A percentile compares a stretch with the other conserved stretches of the same genome.
These are phyloP conservation scores for Halcyon malimbica DNA, from an alignment of 2,113 vertebrate species.

Conservation along the genomic window DNA sequence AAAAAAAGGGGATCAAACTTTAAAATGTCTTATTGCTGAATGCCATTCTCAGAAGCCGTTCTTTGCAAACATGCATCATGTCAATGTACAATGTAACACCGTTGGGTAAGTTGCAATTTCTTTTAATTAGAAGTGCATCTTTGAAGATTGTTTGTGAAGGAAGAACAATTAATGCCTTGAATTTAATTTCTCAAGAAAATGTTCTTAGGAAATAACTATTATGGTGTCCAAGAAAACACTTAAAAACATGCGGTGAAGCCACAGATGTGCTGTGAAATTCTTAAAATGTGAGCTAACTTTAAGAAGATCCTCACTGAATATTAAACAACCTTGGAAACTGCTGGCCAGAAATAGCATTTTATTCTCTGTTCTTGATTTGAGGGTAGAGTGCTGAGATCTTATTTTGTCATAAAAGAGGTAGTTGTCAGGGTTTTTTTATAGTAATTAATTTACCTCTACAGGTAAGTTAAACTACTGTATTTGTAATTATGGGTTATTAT, in stretches of 20 bases:
- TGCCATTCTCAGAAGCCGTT: neutral
- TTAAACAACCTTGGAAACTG: slow-evolving; percentile 16
- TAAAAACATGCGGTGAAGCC: neutral
- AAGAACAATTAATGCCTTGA: neutral
- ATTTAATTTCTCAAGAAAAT: neutral
- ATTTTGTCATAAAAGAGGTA: neutral
- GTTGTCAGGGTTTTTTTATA: neutral
- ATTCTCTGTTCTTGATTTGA: neutral
- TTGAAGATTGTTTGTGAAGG: neutral
- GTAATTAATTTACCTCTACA: neutral
- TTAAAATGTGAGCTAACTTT: slow-evolving; percentile 8
- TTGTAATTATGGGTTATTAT: neutral
- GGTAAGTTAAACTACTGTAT: neutral
- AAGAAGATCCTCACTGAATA: slow-evolving; percentile 23
- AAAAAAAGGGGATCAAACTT: neutral
- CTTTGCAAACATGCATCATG: accelerated
- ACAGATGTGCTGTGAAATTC: slow-evolving; percentile 29
- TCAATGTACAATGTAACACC: neutral
- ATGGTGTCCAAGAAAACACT: neutral
- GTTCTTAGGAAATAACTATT: neutral
- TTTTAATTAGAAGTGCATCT: neutral
- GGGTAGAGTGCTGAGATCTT: neutral
- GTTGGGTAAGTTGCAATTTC: neutral
- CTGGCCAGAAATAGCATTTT: neutral
- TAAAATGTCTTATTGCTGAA: neutral